Base-by-base conservation (phyloP, 2,113 vertebrate species). In the Shinisaurus crocodilurus region DNA sequence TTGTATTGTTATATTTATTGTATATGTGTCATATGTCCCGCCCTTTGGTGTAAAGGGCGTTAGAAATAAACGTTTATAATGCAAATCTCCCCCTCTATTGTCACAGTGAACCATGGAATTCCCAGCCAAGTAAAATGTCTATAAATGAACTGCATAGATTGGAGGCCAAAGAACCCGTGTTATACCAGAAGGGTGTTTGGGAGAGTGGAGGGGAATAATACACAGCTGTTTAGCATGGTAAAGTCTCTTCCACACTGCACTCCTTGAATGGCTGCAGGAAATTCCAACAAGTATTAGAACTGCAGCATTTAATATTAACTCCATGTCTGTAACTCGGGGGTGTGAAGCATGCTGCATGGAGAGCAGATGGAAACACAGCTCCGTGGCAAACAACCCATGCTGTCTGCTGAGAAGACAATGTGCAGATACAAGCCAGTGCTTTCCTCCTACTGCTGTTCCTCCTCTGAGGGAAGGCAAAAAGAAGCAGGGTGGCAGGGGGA, bases 381-480 rank as follows among this genome's bases (percentile, higher is more conserved):
- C 34, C 15, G 25, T 25, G 87, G 5, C 3, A 27, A 40, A 65
- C 2, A 18, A 40, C 72, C 9, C 0, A 0, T 12, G 83, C 37
- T 69, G 20, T 89, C 27, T 85, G 23, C 27, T 57, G 37, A 8
- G 91, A 67, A 34, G 54, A 57, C 23, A 8, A 48, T 32, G 75
- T n/a, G 70, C 10, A 84, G 60, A 45, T 84, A 67, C 82, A 84
- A 84, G 63, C 37, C 63, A 67, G 63, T 29, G 10, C 48, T 57
- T 60, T 40, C 25, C 48, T 86, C 32, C 34, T 75, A 2, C 70
- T 60, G 34, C 48, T 83, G 37, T 34, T 50, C 13, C 50, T 87
- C 37, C 57, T 87, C 60, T 67, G 6, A 84, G 60, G 29, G 27
- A 83, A 40, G 50, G 57, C 40, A 43, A 67, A 60, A 34, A n/a